Conservation (phyloP, 2,888 invertebrate species). For the Hymenopus coronatus region DNA sequence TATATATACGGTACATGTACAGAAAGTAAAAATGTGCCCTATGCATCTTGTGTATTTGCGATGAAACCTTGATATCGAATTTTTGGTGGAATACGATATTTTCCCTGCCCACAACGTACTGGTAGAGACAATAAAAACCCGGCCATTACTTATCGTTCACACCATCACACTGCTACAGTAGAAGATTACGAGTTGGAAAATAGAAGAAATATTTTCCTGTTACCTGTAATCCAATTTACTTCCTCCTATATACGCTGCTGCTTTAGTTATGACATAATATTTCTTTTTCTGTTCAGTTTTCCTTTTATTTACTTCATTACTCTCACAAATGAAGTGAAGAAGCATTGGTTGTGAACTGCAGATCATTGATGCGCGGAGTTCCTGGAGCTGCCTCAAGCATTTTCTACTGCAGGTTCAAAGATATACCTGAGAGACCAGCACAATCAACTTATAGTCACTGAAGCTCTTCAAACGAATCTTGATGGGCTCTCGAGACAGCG, state of each 20-base stretch:
- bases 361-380: neutral
- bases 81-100: too few species aligned
- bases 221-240: too few species aligned
- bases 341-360: neutral
- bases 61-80: too few species aligned
- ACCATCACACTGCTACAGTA: too few species aligned
- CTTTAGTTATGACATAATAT: neutral
- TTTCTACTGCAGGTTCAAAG: neutral
- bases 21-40: too few species aligned
- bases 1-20: too few species aligned
- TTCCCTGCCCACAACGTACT: too few species aligned
- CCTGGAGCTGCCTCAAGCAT: neutral
- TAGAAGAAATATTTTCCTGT: too few species aligned
- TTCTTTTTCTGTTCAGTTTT: neutral
- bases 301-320: neutral
- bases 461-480: neutral
- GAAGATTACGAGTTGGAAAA: too few species aligned
- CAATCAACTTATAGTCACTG: neutral
- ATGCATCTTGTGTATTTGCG: too few species aligned
- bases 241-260: neutral
- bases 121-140: too few species aligned
- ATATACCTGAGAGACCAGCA: neutral
- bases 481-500: neutral
- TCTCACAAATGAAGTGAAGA: neutral
- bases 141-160: too few species aligned